phyloP scores from a whole-genome alignment of 2,888 invertebrate species.

The Meghimatium bilineatum region DNA sequence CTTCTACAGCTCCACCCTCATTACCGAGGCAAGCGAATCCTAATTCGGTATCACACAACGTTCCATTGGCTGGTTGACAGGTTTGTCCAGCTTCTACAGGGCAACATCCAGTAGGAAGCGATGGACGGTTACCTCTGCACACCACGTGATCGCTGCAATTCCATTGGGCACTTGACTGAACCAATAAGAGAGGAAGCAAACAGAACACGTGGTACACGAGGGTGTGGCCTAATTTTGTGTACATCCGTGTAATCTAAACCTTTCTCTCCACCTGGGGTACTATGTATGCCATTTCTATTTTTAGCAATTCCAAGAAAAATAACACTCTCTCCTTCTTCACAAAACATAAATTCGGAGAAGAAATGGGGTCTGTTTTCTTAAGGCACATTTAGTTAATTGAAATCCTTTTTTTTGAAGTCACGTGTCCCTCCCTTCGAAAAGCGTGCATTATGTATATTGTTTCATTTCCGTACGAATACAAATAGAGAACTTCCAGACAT shows the following conservation, averaged over 20 bases:
- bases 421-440: neutral
- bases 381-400: neutral
- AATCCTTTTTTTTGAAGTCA: neutral
- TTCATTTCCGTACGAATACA: neutral
- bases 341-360: neutral
- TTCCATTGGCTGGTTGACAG: slow-evolving; percentile 33
- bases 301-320: too few relatives aligned
- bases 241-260: slow-evolving; percentile 29
- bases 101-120: slow-evolving; percentile 39
- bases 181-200: slow-evolving; percentile 14
- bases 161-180: neutral
- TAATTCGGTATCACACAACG: slow-evolving; percentile 25
- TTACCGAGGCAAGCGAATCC: slow-evolving; percentile 23
- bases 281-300: neutral
- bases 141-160: slow-evolving; percentile 15
- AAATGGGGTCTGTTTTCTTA: neutral
- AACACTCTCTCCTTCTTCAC: too few relatives aligned
- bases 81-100: slow-evolving; percentile 36
- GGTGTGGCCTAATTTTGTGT: slow-evolving; percentile 4
- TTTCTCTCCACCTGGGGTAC: neutral
- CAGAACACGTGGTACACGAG: slow-evolving; percentile 26
- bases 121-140: slow-evolving; percentile 33
- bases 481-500: too few relatives aligned
- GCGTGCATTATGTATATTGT: neutral
- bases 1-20: neutral